These are phyloP conservation scores for Microvelia longipes DNA, from an alignment of 1,140 invertebrate species.

Conservation along the genomic window DNA sequence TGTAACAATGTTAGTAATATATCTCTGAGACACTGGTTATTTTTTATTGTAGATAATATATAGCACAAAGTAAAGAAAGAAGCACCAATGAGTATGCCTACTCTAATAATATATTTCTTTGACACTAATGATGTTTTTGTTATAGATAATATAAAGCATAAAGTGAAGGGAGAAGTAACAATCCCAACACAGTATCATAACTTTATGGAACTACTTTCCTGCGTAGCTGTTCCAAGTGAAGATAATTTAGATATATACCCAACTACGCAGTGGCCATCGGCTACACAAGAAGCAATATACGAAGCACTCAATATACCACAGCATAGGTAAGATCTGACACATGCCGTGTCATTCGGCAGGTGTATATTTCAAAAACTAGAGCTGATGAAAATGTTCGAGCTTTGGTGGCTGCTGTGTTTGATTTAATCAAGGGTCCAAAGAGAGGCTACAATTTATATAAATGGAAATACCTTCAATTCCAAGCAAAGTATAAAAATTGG, in stretches of 20 bases:
- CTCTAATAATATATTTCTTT: background rate
- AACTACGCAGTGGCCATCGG: conserved; percentile 30
- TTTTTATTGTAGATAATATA: background rate
- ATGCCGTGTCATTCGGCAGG: no score
- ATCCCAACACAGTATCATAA: conserved; percentile 42
- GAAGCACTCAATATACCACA: conserved; percentile 20
- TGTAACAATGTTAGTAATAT: no score
- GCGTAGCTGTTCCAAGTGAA: conserved; percentile 44
- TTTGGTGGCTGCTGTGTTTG: no score
- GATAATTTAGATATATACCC: conserved; percentile 49
- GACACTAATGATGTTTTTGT: background rate
- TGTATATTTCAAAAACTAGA: background rate
- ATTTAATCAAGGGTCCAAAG: no score
- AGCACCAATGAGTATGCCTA: background rate
- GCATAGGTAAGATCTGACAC: conserved; percentile 20
- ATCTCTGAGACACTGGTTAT: background rate
- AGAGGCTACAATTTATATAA: no score
- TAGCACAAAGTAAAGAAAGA: background rate
- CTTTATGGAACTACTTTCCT: conserved; percentile 50
- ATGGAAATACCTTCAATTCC: background rate
- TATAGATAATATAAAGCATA: conserved; percentile 21
- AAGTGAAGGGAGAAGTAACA: conserved; percentile 35
- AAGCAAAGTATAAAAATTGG: no score
- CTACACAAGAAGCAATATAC: conserved; percentile 18
- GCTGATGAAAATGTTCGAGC: background rate